Conservation (phyloP, 2,888 invertebrate genomes). For the Drosophila histrio region DNA sequence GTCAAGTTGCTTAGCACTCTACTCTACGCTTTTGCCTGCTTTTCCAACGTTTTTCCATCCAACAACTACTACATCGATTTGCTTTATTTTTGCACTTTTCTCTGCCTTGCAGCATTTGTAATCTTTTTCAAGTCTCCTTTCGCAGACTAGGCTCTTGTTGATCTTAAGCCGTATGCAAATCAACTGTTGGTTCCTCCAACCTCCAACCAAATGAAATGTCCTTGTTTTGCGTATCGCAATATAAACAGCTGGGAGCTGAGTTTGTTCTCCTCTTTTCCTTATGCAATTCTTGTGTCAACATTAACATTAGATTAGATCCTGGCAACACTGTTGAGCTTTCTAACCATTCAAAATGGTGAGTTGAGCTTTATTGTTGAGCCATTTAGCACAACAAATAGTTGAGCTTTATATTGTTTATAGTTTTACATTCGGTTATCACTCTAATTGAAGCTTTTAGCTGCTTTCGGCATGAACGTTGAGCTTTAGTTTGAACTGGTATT, state of each 20-base stretch:
- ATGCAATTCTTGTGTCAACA: not conserved
- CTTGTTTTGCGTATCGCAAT: conserved; percentile 15
- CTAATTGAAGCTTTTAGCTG: not conserved
- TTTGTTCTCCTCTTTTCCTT: not conserved
- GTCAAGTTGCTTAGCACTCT: conserved; percentile 65
- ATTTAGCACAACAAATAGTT: not conserved
- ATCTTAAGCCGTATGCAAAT: conserved; percentile 53
- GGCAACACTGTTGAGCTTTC: not conserved
- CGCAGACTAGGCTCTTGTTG: conserved; percentile 42
- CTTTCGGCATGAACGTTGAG: not conserved
- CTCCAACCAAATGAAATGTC: conserved; percentile 17
- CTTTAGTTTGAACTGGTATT: no score
- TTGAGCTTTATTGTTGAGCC: no score
- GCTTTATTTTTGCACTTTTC: conserved; percentile 10
- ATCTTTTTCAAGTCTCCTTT: conserved; percentile 20
- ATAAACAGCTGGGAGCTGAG: conserved; percentile 11
- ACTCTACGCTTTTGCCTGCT: conserved; percentile 9
- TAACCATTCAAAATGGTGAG: no score
- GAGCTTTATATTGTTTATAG: not conserved
- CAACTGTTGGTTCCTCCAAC: conserved; percentile 17
- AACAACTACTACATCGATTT: conserved; percentile 13
- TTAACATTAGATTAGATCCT: conserved; percentile 12
- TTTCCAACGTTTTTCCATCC: conserved; percentile 34
- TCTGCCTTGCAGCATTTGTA: conserved; percentile 9
- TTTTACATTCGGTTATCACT: no score